phyloP scores from a whole-genome alignment of 1,140 invertebrate genomes.

The Drosophila melanogaster region DNA sequence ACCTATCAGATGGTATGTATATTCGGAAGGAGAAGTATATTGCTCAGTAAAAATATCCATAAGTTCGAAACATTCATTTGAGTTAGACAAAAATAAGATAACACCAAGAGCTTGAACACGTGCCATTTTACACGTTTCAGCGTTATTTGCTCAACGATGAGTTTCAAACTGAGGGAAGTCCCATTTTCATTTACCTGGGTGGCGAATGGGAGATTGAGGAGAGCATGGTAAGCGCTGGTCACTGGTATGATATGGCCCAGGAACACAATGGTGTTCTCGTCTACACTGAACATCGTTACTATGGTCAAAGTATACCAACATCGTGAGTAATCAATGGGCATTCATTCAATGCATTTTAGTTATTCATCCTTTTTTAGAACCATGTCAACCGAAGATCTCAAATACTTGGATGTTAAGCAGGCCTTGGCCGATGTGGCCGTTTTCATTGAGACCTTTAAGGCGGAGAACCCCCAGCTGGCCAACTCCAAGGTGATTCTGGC shows the following conservation, averaged over 20 bases:
- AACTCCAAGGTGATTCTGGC: slow-evolving; percentile 87
- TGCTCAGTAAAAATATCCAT: neutral
- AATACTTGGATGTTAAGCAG: slow-evolving; percentile 89
- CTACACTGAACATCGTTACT: slow-evolving; percentile 92
- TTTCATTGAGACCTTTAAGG: slow-evolving; percentile 87
- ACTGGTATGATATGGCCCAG: slow-evolving; percentile 86
- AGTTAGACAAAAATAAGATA: neutral
- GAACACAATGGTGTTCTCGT: slow-evolving; percentile 87
- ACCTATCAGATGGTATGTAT: slow-evolving; percentile 88
- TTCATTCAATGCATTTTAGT: too few species aligned
- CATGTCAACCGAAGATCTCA: slow-evolving; percentile 86
- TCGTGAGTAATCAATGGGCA: slow-evolving; percentile 64
- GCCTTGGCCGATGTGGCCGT: slow-evolving; percentile 90
- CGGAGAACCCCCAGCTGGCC: slow-evolving; percentile 76
- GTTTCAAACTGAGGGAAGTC: slow-evolving; percentile 84
- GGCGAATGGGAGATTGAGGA: slow-evolving; percentile 87
- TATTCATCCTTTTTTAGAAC: slow-evolving; percentile 81
- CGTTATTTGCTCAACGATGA: slow-evolving; percentile 80
- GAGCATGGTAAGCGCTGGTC: slow-evolving; percentile 84
- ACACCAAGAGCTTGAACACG: too few species aligned
- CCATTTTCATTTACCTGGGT: slow-evolving; percentile 91
- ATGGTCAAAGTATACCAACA: slow-evolving; percentile 91
- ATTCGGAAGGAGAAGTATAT: neutral
- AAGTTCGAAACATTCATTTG: too few species aligned
- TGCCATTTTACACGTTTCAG: slow-evolving; percentile 17